Percentiles rank a stretch among this genome's conserved stretches.
Evolutionary conservation across 1,140 invertebrate species (phyloP).

Genomic region (Caenorhabditis remanei): DNA sequence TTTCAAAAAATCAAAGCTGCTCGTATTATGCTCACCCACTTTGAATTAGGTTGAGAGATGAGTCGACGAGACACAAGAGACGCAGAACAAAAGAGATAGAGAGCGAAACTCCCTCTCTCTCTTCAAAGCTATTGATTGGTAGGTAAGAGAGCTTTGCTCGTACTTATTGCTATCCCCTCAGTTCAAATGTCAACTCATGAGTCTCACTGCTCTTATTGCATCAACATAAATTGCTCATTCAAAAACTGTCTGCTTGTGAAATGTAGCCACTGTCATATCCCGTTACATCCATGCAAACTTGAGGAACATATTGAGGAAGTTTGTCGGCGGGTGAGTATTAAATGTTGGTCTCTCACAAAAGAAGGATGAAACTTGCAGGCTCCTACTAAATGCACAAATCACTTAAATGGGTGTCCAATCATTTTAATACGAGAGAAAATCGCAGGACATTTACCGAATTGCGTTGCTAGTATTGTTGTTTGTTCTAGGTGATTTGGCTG

Average conservation of each 20-base stretch:
- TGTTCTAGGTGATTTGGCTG: background rate
- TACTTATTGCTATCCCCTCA: no score
- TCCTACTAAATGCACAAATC: background rate
- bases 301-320: slow-evolving; percentile 11
- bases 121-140: no score
- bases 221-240: background rate
- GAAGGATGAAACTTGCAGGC: background rate
- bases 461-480: background rate
- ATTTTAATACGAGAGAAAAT: background rate
- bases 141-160: no score
- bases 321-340: background rate
- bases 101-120: no score
- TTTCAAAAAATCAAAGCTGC: no score
- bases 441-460: background rate
- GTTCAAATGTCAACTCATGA: background rate
- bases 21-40: no score
- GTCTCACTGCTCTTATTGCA: background rate
- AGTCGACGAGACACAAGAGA: no score
- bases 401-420: background rate
- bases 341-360: background rate
- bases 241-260: background rate
- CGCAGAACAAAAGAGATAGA: no score
- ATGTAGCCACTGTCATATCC: slow-evolving; percentile 11
- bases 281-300: background rate
- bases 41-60: no score